phyloP scores from a whole-genome alignment of 35 echinoderm and acorn worm genomes.

The Apostichopus japonicus region DNA sequence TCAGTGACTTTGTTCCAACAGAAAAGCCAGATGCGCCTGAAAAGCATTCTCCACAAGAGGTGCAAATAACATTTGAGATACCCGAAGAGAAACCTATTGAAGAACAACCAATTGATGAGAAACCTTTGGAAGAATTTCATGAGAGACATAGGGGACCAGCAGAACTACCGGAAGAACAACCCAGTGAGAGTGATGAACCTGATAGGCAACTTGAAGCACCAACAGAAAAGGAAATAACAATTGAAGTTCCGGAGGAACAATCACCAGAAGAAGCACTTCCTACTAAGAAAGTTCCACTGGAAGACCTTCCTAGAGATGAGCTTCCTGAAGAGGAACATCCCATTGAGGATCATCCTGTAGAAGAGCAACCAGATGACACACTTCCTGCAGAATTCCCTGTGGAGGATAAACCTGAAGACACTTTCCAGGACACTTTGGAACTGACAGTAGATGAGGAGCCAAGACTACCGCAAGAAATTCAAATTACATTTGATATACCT shows the following conservation, averaged over 20 bases:
- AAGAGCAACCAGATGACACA: background rate
- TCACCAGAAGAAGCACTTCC: background rate
- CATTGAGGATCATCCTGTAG: background rate
- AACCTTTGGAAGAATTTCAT: background rate
- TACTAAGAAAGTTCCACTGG: background rate
- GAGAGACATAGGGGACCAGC: background rate
- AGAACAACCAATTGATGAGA: background rate
- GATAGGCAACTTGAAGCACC: background rate
- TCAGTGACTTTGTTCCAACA: too few relatives aligned
- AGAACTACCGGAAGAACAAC: background rate
- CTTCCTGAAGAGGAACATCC: slow-evolving; percentile 7
- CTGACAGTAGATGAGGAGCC: background rate
- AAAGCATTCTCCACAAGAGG: background rate
- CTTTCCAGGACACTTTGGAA: background rate
- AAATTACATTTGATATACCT: slow-evolving; percentile 48
- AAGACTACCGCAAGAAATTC: slow-evolving; percentile 16
- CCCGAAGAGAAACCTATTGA: slow-evolving; percentile 47
- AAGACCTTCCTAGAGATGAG: background rate
- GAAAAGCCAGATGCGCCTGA: slow-evolving; percentile 22
- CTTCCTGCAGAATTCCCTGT: background rate
- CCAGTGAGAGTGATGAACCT: slow-evolving; percentile 1
- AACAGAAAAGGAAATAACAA: background rate
- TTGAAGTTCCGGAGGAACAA: slow-evolving; percentile 67
- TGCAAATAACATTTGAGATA: slow-evolving; percentile 42
- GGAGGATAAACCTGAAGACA: background rate